Conservation (phyloP, 1,140 invertebrate genomes). For the Trichogramma pretiosum region DNA sequence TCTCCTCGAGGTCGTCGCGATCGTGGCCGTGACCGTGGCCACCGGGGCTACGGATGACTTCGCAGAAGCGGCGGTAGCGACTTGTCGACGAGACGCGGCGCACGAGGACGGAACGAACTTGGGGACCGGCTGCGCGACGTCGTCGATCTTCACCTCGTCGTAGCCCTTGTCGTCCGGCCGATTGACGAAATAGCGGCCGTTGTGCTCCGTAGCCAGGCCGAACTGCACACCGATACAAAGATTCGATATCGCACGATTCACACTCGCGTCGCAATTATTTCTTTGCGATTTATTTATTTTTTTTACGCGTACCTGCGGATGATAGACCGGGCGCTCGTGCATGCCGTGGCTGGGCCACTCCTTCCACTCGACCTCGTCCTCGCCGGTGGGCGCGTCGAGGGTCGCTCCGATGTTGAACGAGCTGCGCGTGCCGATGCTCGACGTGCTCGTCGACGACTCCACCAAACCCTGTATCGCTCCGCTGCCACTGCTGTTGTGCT, state of each 20-base stretch:
- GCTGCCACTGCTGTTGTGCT: constrained; percentile 20
- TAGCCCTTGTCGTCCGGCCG: constrained; percentile 25
- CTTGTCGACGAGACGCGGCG: too few relatives aligned
- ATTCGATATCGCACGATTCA: not conserved
- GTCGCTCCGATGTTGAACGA: constrained; percentile 35
- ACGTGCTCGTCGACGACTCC: not conserved
- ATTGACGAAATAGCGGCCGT: constrained; percentile 28
- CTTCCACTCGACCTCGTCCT: constrained; percentile 27
- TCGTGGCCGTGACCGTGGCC: not conserved
- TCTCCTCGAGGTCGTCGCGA: too few relatives aligned
- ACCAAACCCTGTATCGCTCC: constrained; percentile 19
- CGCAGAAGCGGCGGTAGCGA: too few relatives aligned
- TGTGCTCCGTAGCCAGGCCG: constrained; percentile 29
- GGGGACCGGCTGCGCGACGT: constrained; percentile 25
- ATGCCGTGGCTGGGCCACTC: constrained; percentile 38
- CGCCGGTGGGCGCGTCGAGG: constrained; percentile 30
- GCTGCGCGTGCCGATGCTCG: constrained; percentile 37
- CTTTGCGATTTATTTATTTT: too few relatives aligned
- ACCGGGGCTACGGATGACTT: constrained; percentile 7
- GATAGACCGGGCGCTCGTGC: constrained; percentile 38
- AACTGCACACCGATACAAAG: constrained; percentile 18
- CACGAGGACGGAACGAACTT: too few relatives aligned
- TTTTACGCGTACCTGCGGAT: constrained; percentile 30
- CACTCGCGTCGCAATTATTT: too few relatives aligned
- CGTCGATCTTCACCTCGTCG: constrained; percentile 22